These are phyloP conservation scores for Parambassis ranga DNA, from an alignment of 2,797 vertebrate genomes.

Conservation along the genomic window DNA sequence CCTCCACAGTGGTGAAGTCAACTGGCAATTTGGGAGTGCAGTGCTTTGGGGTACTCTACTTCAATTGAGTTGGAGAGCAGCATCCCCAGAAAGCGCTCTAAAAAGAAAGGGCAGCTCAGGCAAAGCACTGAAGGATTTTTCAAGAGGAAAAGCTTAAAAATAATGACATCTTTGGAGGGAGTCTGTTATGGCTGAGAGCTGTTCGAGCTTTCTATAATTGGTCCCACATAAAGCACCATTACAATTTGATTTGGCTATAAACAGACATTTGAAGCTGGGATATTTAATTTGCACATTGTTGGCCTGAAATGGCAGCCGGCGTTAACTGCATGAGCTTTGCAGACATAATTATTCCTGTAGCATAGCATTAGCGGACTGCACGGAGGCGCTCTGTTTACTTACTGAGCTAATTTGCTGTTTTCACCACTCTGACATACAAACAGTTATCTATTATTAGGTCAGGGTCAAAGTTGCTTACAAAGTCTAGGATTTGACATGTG, in stretches of 20 bases:
- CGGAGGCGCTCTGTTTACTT: background rate
- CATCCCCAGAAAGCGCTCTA: slow-evolving; percentile 38
- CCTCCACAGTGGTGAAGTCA: slow-evolving; percentile 29
- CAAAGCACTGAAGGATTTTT: slow-evolving; percentile 43
- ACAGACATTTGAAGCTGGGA: slow-evolving; percentile 37
- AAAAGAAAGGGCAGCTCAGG: slow-evolving; percentile 47
- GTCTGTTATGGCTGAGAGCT: slow-evolving; percentile 46
- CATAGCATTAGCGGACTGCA: background rate
- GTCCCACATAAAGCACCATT: slow-evolving; percentile 27
- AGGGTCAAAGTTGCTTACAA: too few relatives aligned
- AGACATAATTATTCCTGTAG: background rate
- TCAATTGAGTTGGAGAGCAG: slow-evolving; percentile 31
- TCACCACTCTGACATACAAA: background rate
- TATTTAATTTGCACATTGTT: slow-evolving; percentile 29
- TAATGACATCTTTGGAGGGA: slow-evolving; percentile 63
- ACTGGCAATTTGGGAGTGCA: slow-evolving; percentile 46
- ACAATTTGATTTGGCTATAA: slow-evolving; percentile 47
- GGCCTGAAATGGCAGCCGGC: background rate
- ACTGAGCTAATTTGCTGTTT: background rate
- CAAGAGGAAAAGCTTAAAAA: slow-evolving; percentile 59
- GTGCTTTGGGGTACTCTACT: slow-evolving; percentile 48
- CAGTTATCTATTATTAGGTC: too few relatives aligned
- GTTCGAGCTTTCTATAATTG: slow-evolving; percentile 36
- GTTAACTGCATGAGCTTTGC: background rate
- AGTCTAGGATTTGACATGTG: too few relatives aligned